phyloP scores from a whole-genome alignment of 2,888 invertebrate genomes.

The Copidosoma aretas region DNA sequence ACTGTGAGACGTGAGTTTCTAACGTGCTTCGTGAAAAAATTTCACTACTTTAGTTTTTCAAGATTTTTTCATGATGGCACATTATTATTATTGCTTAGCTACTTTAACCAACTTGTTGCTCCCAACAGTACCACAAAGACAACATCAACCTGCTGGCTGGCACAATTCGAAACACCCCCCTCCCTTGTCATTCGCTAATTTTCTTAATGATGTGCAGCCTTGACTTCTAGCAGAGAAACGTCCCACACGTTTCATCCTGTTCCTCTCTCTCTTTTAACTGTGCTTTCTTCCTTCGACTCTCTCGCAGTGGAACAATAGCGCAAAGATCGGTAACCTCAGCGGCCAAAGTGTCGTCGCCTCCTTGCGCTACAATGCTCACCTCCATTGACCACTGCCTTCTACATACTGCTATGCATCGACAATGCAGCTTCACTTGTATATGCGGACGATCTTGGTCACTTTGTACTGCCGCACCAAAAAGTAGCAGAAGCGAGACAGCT shows the following conservation, averaged over 20 bases:
- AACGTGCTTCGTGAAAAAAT: too few species aligned
- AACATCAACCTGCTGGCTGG: background rate
- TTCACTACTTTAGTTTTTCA: too few species aligned
- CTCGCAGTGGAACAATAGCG: background rate
- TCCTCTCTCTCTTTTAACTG: background rate
- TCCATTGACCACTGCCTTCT: background rate
- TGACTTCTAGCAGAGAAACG: background rate
- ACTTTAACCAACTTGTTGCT: too few species aligned
- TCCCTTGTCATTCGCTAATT: background rate
- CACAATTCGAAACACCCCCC: background rate
- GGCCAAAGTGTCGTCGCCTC: background rate
- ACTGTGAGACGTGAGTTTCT: too few species aligned
- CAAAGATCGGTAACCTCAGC: background rate
- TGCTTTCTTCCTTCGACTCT: background rate
- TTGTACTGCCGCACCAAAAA: background rate
- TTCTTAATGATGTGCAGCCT: conserved; percentile 13
- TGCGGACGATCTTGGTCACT: background rate
- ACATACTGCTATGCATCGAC: too few species aligned
- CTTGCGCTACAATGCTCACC: background rate
- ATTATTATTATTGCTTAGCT: too few species aligned
- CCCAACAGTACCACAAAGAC: background rate
- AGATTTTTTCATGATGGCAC: too few species aligned
- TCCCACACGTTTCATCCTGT: background rate
- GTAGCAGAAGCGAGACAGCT: background rate
- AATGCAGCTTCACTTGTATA: too few species aligned